Evolutionary conservation across 2,797 vertebrate genomes (phyloP), one percentile per base, ranked within the genome.

Genomic region (Semotilus atromaculatus): DNA sequence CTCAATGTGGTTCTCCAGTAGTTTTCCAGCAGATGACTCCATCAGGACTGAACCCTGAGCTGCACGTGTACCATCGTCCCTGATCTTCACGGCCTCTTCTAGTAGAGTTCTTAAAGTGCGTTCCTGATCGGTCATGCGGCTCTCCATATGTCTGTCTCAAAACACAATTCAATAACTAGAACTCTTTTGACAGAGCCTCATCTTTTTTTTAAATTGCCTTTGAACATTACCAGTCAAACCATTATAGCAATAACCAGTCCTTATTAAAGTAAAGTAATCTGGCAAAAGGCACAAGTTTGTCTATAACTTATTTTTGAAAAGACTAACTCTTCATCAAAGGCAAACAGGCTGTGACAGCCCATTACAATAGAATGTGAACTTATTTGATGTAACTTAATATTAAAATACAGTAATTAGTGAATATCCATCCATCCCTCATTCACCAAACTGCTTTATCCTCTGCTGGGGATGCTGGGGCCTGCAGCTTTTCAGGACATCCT

Each of bases 1-100:
- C 87, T 95, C 93, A 84, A 97, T 93, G 87, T 96, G 95, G 84
- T 91, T 96, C 90, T 97, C 94, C 89, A 97, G 93, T 64, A 96
- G 90, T 76, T 88, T 94, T 82, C 85, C 90, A 31, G 95, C 95
- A 80, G 94, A 83, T 0, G 84, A 75, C 85, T 96, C 93, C 1
- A 89, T 91, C 14, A 94, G 93, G 48, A 89, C 82, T 10, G 90
- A 94, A 74, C 91, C 91, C 0, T 92, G 92, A n/a, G 91, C 90
- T 21, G 92, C 92, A 58, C 89, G 91, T 36, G 96, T 92, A 81
- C 85, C 92, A 78, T 97, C 94, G 0, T 96, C 95, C 86, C 95
- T 97, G 89, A 96, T 96, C 81, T 70, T 93, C 86, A 96, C 94
- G 11, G 95, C 96, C 90, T 96, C 94, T 11, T 95, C 94, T 21